Evolutionary conservation across 2,797 vertebrate genomes (phyloP).

Genomic region (Chelon labrosus): DNA sequence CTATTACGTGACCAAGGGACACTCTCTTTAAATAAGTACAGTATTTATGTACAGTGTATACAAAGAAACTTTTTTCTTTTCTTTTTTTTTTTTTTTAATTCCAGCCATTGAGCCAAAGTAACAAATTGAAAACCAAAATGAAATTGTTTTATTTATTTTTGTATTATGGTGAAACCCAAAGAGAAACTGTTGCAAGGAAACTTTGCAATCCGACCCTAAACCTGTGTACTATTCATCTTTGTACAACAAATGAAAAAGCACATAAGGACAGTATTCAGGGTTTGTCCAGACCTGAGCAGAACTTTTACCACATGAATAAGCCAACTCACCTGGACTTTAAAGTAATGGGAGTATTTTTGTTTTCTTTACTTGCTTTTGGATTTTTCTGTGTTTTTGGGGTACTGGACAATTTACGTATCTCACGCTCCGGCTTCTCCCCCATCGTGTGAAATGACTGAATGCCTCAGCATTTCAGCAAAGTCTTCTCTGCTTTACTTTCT

Average conservation of each 20-base stretch:
- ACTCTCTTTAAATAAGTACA: slow-evolving; percentile 73
- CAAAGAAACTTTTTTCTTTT: slow-evolving; percentile 58
- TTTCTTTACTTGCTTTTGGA: slow-evolving; percentile 31
- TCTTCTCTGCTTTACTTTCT: slow-evolving; percentile 67
- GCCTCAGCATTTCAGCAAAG: slow-evolving; percentile 71
- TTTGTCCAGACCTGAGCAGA: slow-evolving; percentile 79
- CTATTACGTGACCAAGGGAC: slow-evolving; percentile 81
- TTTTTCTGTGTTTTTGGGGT: slow-evolving; percentile 68
- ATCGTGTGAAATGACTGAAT: slow-evolving; percentile 64
- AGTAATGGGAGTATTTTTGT: slow-evolving; percentile 68
- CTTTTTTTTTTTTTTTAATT: slow-evolving; percentile 32
- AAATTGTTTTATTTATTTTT: slow-evolving; percentile 85
- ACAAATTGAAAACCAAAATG: slow-evolving; percentile 83
- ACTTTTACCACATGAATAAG: slow-evolving; percentile 77
- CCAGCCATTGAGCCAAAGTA: slow-evolving; percentile 85
- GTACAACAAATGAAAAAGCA: slow-evolving; percentile 79
- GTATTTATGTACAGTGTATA: slow-evolving; percentile 82
- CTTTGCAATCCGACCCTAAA: slow-evolving; percentile 82
- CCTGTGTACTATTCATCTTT: slow-evolving; percentile 80
- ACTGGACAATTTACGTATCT: slow-evolving; percentile 79
- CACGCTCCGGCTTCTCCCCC: slow-evolving; percentile 68
- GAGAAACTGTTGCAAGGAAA: slow-evolving; percentile 75
- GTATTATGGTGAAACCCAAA: slow-evolving; percentile 81
- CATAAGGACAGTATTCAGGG: slow-evolving; percentile 82
- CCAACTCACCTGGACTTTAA: slow-evolving; percentile 82